Evolutionary conservation across 2,797 vertebrate species (phyloP).

Genomic region (Mionectes olivaceus): DNA sequence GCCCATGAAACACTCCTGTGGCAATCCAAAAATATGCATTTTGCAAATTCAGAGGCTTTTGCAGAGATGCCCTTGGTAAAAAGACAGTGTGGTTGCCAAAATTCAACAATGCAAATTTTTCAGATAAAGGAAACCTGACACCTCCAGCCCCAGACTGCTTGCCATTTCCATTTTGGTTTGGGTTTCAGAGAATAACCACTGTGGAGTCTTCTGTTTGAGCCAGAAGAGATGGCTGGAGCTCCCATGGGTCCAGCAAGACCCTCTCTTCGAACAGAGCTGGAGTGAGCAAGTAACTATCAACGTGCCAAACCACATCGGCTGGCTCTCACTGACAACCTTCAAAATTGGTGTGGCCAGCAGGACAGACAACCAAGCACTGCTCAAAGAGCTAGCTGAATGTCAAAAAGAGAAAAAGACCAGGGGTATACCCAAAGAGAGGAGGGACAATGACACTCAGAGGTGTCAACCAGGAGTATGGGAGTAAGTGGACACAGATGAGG

Average conservation of each 20-base stretch:
- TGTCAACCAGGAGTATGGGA: fast-evolving
- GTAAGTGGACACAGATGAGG: not conserved
- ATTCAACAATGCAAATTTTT: slow-evolving; percentile 26
- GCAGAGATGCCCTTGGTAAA: not conserved
- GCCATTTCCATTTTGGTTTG: not conserved
- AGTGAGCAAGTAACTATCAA: not conserved
- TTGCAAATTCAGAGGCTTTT: slow-evolving; percentile 24
- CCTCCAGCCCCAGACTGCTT: not conserved
- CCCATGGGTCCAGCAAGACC: not conserved
- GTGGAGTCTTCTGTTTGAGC: not conserved
- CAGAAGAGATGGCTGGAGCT: not conserved
- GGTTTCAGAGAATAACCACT: not conserved
- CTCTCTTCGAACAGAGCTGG: not conserved
- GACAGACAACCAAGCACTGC: not conserved
- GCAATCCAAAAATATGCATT: not conserved
- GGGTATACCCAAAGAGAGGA: not conserved
- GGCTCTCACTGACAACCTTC: not conserved
- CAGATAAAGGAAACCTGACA: slow-evolving; percentile 49
- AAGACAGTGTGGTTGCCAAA: not conserved
- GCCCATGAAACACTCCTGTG: not conserved
- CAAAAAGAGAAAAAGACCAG: not conserved
- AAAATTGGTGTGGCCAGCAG: not conserved
- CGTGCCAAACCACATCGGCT: not conserved
- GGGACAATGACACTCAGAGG: not conserved
- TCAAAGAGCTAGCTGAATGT: not conserved